These are phyloP conservation scores for Homalodisca vitripennis DNA, from an alignment of 1,140 invertebrate species.

Conservation along the genomic window DNA sequence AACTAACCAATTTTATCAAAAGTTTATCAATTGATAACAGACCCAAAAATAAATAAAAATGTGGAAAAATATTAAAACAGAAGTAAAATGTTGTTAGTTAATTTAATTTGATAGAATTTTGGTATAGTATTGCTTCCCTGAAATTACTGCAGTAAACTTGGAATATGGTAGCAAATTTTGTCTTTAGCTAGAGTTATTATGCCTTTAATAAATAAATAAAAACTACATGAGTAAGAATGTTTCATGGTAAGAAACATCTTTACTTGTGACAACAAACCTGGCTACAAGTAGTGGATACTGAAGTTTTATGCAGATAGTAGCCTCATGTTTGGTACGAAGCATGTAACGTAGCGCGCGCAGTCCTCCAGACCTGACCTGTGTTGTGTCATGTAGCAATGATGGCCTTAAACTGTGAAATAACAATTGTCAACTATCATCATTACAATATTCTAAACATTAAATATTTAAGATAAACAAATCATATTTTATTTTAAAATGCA, in stretches of 20 bases:
- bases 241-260: slow-evolving; percentile 30
- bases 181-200: not conserved
- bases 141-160: not conserved
- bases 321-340: slow-evolving; percentile 71
- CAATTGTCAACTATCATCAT: too few relatives aligned
- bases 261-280: slow-evolving; percentile 59
- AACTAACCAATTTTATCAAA: too few relatives aligned
- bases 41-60: too few relatives aligned
- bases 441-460: too few relatives aligned
- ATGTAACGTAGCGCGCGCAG: slow-evolving; percentile 83
- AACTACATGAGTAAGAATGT: not conserved
- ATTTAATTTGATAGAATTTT: too few relatives aligned
- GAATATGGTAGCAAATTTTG: not conserved
- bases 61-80: too few relatives aligned
- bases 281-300: slow-evolving; percentile 79
- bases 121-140: not conserved
- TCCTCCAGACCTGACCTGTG: slow-evolving; percentile 84
- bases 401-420: slow-evolving; percentile 85
- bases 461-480: too few relatives aligned
- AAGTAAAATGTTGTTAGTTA: too few relatives aligned
- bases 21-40: too few relatives aligned
- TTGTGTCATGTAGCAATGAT: slow-evolving; percentile 79
- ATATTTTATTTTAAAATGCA: too few relatives aligned
- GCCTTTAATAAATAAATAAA: too few relatives aligned
- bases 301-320: slow-evolving; percentile 72